Conservation (phyloP, 2,797 vertebrate species). For the Microtus obscurus region DNA sequence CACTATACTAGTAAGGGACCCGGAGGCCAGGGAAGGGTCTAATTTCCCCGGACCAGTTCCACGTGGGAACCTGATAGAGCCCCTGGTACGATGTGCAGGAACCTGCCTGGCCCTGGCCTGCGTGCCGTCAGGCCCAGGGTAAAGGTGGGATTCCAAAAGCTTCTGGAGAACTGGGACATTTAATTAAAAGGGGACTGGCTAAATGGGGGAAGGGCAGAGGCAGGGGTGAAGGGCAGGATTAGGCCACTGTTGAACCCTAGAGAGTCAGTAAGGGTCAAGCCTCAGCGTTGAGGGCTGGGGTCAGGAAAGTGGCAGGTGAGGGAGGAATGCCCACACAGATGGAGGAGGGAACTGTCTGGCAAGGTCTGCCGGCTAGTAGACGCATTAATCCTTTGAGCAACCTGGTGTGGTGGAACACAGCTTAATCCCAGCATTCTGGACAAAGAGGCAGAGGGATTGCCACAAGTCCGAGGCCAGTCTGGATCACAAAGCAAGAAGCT, state of each 20-base stretch:
- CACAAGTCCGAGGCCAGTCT: not conserved
- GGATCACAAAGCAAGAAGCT: not conserved
- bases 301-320: not conserved
- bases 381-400: not conserved
- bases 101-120: not conserved
- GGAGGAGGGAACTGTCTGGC: not conserved
- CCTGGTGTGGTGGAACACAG: not conserved
- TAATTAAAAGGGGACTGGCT: not conserved
- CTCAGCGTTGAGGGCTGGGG: too few species aligned
- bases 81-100: not conserved
- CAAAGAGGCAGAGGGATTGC: not conserved
- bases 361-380: not conserved
- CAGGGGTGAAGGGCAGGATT: conserved; percentile 25
- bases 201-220: not conserved
- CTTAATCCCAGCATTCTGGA: not conserved
- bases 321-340: not conserved
- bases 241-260: not conserved
- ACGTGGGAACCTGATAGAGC: not conserved
- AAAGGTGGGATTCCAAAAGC: not conserved
- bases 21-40: not conserved
- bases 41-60: not conserved
- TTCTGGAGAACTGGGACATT: not conserved
- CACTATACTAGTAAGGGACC: not conserved
- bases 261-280: not conserved
- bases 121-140: not conserved